phyloP scores from a whole-genome alignment of 1,140 invertebrate species.

The Temnothorax nylanderi region DNA sequence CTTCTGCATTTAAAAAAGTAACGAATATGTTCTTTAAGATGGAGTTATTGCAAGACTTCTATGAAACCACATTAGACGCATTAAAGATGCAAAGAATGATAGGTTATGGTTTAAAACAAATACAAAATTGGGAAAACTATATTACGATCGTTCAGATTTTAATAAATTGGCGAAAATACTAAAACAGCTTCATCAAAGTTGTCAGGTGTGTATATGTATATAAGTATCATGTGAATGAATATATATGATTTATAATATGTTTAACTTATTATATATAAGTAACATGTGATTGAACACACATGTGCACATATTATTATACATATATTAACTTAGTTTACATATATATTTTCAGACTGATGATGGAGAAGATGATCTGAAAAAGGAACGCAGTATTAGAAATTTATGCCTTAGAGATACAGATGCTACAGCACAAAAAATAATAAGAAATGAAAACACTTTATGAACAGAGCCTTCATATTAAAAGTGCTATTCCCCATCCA shows the following conservation, averaged over 20 bases:
- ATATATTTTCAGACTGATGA: slow-evolving; percentile 93
- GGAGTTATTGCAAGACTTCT: slow-evolving; percentile 99
- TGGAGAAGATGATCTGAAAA: slow-evolving; percentile 99
- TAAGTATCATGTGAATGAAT: neutral
- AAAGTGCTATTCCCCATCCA: slow-evolving; percentile 99
- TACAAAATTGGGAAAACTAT: slow-evolving; percentile 99
- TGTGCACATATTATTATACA: neutral
- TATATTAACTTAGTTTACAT: neutral
- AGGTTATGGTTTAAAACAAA: slow-evolving; percentile 99
- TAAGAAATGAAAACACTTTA: slow-evolving; percentile 99
- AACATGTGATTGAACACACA: neutral
- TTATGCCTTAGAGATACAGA: slow-evolving; percentile 99
- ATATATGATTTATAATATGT: too few relatives aligned
- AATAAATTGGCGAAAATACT: slow-evolving; percentile 98
- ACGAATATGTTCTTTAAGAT: slow-evolving; percentile 88
- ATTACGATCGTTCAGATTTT: slow-evolving; percentile 98
- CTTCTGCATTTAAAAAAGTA: slow-evolving; percentile 18
- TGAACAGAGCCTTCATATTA: slow-evolving; percentile 99
- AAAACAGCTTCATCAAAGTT: slow-evolving; percentile 98
- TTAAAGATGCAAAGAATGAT: slow-evolving; percentile 99
- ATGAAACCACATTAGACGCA: slow-evolving; percentile 99
- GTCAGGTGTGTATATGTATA: slow-evolving; percentile 89
- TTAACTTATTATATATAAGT: slow-evolving; percentile 88
- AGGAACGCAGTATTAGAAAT: slow-evolving; percentile 98
- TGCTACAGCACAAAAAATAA: slow-evolving; percentile 99